Conservation (phyloP, 1,140 invertebrate genomes). For the Hypothenemus hampei region DNA sequence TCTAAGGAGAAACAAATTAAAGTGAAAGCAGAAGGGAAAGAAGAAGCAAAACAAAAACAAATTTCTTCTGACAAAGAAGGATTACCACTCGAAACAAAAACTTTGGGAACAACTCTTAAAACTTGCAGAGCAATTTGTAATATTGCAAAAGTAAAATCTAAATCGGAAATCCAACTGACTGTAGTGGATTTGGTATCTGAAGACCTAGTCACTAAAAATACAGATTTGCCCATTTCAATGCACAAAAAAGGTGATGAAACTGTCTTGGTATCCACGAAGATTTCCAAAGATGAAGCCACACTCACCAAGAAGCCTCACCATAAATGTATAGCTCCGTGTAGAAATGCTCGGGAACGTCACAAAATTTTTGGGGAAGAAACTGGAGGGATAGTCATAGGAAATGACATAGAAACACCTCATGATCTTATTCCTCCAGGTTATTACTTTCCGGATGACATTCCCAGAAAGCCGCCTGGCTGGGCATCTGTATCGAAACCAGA, state of each 20-base stretch:
- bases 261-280: background rate
- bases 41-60: too few relatives aligned
- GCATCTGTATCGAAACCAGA: background rate
- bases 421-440: conserved; percentile 16
- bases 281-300: background rate
- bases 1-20: too few relatives aligned
- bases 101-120: too few relatives aligned
- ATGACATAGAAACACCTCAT: conserved; percentile 1
- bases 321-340: conserved; percentile 16
- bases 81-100: too few relatives aligned
- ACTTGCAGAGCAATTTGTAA: background rate
- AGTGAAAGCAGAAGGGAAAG: too few relatives aligned
- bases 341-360: conserved; percentile 16
- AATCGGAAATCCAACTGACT: too few relatives aligned
- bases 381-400: conserved; percentile 12
- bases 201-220: too few relatives aligned
- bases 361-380: conserved; percentile 22
- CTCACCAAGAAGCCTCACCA: conserved; percentile 4
- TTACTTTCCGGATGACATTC: conserved; percentile 13
- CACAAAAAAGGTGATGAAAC: background rate
- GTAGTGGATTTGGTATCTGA: too few relatives aligned
- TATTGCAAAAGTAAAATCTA: background rate
- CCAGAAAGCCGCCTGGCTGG: conserved; percentile 10
- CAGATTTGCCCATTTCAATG: too few relatives aligned
- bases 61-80: too few relatives aligned